These are phyloP conservation scores for Andrena cerasifolii DNA, from an alignment of 1,140 invertebrate genomes.

Conservation along the genomic window DNA sequence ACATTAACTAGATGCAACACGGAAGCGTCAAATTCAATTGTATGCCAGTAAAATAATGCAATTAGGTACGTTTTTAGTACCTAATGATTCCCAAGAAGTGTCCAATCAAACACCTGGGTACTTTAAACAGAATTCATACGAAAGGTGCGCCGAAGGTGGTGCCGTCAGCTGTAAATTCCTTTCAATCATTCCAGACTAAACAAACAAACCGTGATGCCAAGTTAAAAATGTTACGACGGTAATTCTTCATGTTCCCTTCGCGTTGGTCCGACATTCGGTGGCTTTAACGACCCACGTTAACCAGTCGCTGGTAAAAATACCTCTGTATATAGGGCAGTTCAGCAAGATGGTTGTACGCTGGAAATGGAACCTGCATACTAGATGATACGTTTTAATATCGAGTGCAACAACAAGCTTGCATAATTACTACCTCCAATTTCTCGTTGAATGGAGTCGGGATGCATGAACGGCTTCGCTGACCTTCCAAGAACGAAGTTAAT, in stretches of 20 bases:
- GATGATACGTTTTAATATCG: neutral
- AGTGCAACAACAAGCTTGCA: neutral
- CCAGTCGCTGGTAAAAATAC: constrained; percentile 44
- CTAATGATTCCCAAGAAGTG: too few species aligned
- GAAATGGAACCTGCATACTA: neutral
- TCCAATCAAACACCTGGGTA: too few species aligned
- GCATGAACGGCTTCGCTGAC: neutral
- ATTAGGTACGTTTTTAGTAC: too few species aligned
- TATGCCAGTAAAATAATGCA: too few species aligned
- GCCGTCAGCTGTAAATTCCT: neutral
- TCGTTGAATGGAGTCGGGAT: neutral
- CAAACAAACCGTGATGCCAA: neutral
- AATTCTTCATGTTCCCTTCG: constrained; percentile 14
- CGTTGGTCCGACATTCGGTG: constrained; percentile 25
- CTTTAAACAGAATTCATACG: too few species aligned
- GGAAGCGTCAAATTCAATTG: too few species aligned
- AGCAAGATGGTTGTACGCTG: neutral
- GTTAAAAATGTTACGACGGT: neutral
- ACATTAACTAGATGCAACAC: too few species aligned
- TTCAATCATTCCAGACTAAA: constrained; percentile 16
- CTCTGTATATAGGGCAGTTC: constrained; percentile 21
- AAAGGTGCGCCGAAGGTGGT: neutral
- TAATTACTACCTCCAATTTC: constrained; percentile 17
- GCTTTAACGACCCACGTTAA: constrained; percentile 24
- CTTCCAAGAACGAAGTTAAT: constrained; percentile 21